These are phyloP conservation scores for Drosophila helvetica DNA, from an alignment of 2,888 invertebrate genomes.

Conservation along the genomic window DNA sequence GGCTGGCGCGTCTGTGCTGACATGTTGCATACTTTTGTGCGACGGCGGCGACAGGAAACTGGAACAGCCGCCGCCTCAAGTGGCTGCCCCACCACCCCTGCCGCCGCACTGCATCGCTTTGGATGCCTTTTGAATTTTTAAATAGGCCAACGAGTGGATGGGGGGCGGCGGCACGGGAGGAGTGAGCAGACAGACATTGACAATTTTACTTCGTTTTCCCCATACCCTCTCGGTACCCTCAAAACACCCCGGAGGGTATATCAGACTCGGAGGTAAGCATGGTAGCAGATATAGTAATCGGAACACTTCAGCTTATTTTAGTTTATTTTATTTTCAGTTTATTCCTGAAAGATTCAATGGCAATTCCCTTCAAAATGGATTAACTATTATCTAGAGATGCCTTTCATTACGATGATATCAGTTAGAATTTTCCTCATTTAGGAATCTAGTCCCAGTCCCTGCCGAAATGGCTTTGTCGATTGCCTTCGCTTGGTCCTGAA, in stretches of 20 bases:
- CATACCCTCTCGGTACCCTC: slow-evolving; percentile 19
- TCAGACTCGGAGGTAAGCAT: background rate
- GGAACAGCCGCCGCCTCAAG: slow-evolving; percentile 64
- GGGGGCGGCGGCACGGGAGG: slow-evolving; percentile 10
- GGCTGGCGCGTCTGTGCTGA: slow-evolving; percentile 38
- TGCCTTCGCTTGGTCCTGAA: background rate
- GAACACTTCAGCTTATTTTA: too few relatives aligned
- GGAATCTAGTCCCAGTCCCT: too few relatives aligned
- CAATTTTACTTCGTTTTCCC: slow-evolving; percentile 46
- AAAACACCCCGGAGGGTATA: background rate
- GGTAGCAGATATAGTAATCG: too few relatives aligned
- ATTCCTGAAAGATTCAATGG: too few relatives aligned
- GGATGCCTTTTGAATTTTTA: slow-evolving; percentile 74
- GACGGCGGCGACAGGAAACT: slow-evolving; percentile 50
- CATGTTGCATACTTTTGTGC: slow-evolving; percentile 69
- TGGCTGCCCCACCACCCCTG: slow-evolving; percentile 43
- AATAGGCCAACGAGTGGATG: slow-evolving; percentile 56
- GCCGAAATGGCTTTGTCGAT: background rate
- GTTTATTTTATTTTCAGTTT: too few relatives aligned
- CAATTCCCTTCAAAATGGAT: too few relatives aligned
- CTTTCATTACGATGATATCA: too few relatives aligned
- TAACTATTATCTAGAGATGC: too few relatives aligned
- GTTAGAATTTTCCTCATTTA: too few relatives aligned
- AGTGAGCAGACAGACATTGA: slow-evolving; percentile 57
- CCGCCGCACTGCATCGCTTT: slow-evolving; percentile 20